A percentile compares a stretch with the other conserved stretches of the same genome.
These are phyloP conservation scores for Cheirogaleus major DNA, from an alignment of 2,797 vertebrate genomes.

Conservation along the genomic window DNA sequence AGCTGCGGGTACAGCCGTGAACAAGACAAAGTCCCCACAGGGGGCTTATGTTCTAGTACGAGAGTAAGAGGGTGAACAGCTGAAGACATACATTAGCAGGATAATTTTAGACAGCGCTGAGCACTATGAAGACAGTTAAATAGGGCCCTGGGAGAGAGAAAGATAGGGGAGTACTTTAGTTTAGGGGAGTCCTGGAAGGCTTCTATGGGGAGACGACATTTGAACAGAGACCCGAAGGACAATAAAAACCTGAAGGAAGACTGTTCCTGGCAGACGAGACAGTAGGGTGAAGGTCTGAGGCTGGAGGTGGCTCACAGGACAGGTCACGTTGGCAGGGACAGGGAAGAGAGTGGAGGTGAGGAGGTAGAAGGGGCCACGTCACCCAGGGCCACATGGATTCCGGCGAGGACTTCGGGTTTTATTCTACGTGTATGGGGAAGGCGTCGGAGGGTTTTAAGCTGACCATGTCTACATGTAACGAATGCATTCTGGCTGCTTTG, in stretches of 20 bases:
- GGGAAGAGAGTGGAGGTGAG: background rate
- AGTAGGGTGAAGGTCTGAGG: background rate
- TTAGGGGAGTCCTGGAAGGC: conserved; percentile 58
- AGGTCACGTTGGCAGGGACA: background rate
- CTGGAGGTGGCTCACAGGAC: background rate
- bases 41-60: background rate
- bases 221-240: background rate
- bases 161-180: background rate
- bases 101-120: background rate
- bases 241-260: background rate
- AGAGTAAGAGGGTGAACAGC: background rate
- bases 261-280: background rate
- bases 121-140: background rate
- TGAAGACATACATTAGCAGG: background rate
- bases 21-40: background rate
- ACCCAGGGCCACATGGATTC: background rate
- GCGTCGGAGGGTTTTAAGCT: background rate
- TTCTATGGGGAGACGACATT: conserved; percentile 68
- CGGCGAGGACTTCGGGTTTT: background rate
- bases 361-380: background rate
- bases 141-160: background rate
- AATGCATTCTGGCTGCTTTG: background rate
- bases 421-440: background rate
- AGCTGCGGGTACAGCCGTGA: background rate
- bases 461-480: rapidly evolving